These are phyloP conservation scores for Apodemus agrarius DNA, from an alignment of 2,797 vertebrate species.

Conservation along the genomic window DNA sequence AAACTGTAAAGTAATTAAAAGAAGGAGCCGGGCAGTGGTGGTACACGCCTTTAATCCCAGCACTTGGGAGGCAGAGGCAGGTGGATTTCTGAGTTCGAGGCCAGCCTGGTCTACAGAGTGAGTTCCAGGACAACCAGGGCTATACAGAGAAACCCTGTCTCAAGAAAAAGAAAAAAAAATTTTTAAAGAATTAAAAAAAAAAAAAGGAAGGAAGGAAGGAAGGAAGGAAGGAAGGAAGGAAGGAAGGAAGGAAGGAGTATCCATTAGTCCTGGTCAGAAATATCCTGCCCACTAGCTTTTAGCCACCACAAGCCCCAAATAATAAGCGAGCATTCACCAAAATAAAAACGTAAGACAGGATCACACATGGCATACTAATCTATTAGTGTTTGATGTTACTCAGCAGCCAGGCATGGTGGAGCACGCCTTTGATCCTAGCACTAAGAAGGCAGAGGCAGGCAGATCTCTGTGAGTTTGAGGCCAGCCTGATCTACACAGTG, in stretches of 20 bases:
- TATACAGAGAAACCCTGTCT: too few species aligned
- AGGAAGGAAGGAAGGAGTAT: neutral
- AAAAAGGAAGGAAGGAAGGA: too few species aligned
- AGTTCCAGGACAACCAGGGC: too few species aligned
- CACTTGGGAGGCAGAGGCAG: too few species aligned
- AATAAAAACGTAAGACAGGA: neutral
- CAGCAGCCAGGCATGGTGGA: constrained; percentile 83
- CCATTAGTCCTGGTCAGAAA: constrained; percentile 31
- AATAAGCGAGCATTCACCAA: neutral
- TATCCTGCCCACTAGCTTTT: neutral
- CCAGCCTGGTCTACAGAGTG: too few species aligned
- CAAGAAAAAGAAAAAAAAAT: too few species aligned
- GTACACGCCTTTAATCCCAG: too few species aligned
- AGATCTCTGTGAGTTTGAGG: neutral
- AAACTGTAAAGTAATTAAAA: neutral
- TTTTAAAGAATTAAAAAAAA: too few species aligned
- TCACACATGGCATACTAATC: neutral
- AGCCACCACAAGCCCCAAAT: constrained; percentile 39
- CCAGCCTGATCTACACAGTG: neutral
- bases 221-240: too few species aligned
- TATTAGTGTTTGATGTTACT: constrained; percentile 84
- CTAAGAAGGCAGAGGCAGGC: neutral
- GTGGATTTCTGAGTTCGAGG: too few species aligned
- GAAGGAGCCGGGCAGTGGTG: neutral
- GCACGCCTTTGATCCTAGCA: neutral